phyloP scores from a whole-genome alignment of 2,113 vertebrate species.

The Uropsilus gracilis region DNA sequence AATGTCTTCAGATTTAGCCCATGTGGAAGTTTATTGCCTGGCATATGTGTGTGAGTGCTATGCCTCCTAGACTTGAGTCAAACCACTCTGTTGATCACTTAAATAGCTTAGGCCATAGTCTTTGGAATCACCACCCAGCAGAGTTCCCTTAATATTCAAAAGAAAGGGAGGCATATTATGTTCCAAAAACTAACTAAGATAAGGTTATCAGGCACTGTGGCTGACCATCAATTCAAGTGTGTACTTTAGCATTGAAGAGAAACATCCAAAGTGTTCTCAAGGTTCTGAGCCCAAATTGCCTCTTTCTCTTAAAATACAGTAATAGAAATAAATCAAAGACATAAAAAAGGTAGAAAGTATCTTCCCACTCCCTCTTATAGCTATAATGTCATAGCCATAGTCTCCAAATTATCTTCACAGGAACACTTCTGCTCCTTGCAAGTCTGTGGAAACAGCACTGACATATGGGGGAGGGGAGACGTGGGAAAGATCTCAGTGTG shows the following conservation, averaged over 20 bases:
- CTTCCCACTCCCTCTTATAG: not conserved
- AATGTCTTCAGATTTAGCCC: not conserved
- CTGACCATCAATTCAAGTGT: not conserved
- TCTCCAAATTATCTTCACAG: not conserved
- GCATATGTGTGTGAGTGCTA: not conserved
- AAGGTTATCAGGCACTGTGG: not conserved
- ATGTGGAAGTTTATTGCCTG: not conserved
- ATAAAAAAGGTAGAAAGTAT: not conserved
- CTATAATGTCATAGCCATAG: not conserved
- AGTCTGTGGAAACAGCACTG: not conserved
- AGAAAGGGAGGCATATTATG: not conserved
- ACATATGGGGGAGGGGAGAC: not conserved
- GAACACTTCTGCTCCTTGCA: not conserved
- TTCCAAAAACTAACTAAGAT: not conserved
- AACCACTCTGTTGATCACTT: conserved; percentile 38
- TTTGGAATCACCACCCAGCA: not conserved
- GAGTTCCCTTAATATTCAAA: not conserved
- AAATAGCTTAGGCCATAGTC: not conserved
- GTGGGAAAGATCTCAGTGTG: not conserved
- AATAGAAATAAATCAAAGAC: not conserved
- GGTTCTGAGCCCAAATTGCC: not conserved
- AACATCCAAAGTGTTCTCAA: not conserved
- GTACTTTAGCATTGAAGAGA: not conserved
- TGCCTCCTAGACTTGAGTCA: not conserved
- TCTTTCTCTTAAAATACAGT: not conserved